A percentile compares a stretch with the other conserved stretches of the same genome.
Evolutionary conservation across 2,888 invertebrate species (phyloP).

Genomic region (Lysandra bellargus): DNA sequence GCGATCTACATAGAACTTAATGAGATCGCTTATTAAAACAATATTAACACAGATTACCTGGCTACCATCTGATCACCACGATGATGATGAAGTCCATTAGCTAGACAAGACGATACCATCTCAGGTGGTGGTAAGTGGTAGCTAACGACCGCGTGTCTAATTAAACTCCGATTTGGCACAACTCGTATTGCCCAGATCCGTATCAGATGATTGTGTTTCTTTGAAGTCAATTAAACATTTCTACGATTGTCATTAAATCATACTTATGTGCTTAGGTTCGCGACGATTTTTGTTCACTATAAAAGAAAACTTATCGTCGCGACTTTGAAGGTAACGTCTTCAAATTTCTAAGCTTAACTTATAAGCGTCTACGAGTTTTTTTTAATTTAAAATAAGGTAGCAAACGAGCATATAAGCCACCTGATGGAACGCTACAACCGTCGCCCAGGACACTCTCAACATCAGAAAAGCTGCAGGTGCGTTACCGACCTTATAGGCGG

Average conservation of each 20-base stretch:
- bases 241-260: constrained; percentile 41
- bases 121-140: constrained; percentile 63
- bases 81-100: constrained; percentile 25
- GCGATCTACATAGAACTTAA: neutral
- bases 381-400: no score
- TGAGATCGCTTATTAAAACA: neutral
- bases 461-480: no score
- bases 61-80: neutral
- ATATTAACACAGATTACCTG: neutral
- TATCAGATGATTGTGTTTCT: constrained; percentile 60
- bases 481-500: no score
- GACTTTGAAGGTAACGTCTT: no score
- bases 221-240: constrained; percentile 47
- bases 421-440: no score
- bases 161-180: constrained; percentile 78
- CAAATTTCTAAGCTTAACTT: no score
- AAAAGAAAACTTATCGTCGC: no score
- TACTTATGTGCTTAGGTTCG: constrained; percentile 19
- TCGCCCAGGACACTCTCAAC: no score
- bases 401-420: no score
- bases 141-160: constrained; percentile 73
- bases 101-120: constrained; percentile 68
- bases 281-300: neutral
- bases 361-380: no score
- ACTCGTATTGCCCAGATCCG: constrained; percentile 56